Evolutionary conservation across 2,113 vertebrate genomes (phyloP), one percentile per base, ranked within the genome.

Genomic region (Myotis yumanensis): DNA sequence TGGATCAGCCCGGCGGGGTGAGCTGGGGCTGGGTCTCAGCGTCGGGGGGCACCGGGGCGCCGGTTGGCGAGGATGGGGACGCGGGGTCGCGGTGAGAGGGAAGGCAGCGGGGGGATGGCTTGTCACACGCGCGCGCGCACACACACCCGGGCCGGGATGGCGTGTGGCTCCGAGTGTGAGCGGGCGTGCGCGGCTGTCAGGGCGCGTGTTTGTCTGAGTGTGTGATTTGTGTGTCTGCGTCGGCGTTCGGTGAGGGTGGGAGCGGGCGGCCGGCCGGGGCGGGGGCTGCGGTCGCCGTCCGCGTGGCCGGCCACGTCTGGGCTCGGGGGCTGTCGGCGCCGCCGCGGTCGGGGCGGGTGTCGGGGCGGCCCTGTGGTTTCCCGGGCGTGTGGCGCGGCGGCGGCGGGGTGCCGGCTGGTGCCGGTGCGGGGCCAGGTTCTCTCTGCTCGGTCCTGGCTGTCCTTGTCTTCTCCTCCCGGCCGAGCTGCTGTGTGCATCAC

Each of bases 201-300:
- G 85, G 96, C 64, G 97, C 94, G 94, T 95, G 97, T 95, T 82
- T 96, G 97, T 97, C 97, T 95, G 97, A 85, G 91, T 95, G 96
- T 97, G 96, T 97, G 97, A 97, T 97, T 97, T 97, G 97, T 97
- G 96, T 97, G 97, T 97, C 97, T 97, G 96, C 96, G 94, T 96
- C 94, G 96, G 91, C 93, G 96, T 81, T 90, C 76, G 94, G 91
- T 91, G 51, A 62, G 96, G 92, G 90, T 79, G 95, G 96, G 95
- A 79, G 90, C 87, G 71, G 94, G 90, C 86, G 51, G 46, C 80
- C 17, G 85, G 90, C 40, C 91, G 92, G 81, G 86, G 96, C 90
- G 76, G 95, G 95, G 96, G 93, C 96, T 97, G 95, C 93, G 93
- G 97, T 77, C 91, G 80, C 86, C 14, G 93, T 84, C 91, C 92